Conservation (phyloP, 2,888 invertebrate species). For the Melanchra persicariae region DNA sequence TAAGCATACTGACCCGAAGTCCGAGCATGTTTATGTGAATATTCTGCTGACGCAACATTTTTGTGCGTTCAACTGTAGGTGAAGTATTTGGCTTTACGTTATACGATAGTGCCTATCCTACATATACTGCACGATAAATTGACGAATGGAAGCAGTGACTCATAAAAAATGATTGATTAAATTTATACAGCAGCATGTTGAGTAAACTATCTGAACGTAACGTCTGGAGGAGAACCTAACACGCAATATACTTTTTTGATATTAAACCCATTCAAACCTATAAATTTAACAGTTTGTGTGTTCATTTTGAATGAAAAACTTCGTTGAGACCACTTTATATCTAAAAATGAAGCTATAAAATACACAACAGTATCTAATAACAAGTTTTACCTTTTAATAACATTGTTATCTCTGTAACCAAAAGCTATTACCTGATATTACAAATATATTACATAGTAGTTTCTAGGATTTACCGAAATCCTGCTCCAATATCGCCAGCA, state of each 20-base stretch:
- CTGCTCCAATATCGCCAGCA: conserved; percentile 29
- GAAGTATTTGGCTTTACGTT: conserved; percentile 16
- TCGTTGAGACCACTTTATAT: not conserved
- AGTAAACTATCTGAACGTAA: not conserved
- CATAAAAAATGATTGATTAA: not conserved
- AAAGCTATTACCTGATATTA: conserved; percentile 40
- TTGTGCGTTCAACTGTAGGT: conserved; percentile 27
- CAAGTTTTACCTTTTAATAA: conserved; percentile 25
- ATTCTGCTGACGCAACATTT: conserved; percentile 42
- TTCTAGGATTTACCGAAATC: conserved; percentile 42
- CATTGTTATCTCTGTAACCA: conserved; percentile 11
- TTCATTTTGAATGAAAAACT: conserved; percentile 9
- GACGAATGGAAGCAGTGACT: not conserved
- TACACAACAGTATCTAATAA: conserved; percentile 1
- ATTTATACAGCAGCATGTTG: not conserved
- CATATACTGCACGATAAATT: not conserved
- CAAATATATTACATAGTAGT: conserved; percentile 29
- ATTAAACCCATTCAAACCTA: not conserved
- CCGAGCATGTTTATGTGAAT: conserved; percentile 51
- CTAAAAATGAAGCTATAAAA: conserved; percentile 14
- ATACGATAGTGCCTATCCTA: not conserved
- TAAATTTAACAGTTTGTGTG: not conserved
- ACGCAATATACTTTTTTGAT: not conserved
- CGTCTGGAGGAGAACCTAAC: not conserved
- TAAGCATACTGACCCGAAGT: conserved; percentile 76